Conservation (phyloP, 2,113 vertebrate species). For the Oryzias curvinotus region DNA sequence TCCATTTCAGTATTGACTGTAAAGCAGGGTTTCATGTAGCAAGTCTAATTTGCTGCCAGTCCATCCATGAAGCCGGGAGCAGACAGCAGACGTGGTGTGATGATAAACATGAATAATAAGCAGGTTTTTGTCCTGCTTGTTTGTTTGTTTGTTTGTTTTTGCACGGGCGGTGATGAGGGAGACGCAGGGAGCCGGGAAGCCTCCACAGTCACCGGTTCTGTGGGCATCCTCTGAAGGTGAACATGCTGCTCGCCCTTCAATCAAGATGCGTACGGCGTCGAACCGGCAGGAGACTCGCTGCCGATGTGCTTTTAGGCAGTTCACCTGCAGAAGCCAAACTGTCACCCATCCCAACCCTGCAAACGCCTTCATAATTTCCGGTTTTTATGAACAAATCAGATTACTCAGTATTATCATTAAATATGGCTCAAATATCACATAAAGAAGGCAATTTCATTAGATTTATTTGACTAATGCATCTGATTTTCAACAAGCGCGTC, state of each 20-base stretch:
- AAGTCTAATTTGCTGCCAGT: slow-evolving; percentile 63
- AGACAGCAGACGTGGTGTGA: slow-evolving; percentile 67
- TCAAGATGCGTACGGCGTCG: slow-evolving; percentile 31
- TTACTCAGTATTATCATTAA: background rate
- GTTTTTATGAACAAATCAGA: slow-evolving; percentile 7
- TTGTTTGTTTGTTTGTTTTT: slow-evolving; percentile 8
- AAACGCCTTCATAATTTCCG: background rate
- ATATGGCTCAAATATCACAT: background rate
- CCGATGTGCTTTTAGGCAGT: slow-evolving; percentile 31
- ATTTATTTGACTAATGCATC: slow-evolving; percentile 2
- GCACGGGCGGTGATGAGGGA: slow-evolving; percentile 37
- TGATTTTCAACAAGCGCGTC: slow-evolving; percentile 1
- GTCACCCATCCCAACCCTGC: background rate
- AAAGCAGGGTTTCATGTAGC: slow-evolving; percentile 62
- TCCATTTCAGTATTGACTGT: slow-evolving; percentile 64
- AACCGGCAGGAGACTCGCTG: slow-evolving; percentile 33
- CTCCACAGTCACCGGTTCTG: slow-evolving; percentile 35
- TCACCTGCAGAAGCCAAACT: background rate
- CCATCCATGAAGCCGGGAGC: slow-evolving; percentile 63
- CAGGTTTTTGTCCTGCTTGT: background rate
- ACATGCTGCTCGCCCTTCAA: slow-evolving; percentile 41
- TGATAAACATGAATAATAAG: slow-evolving; percentile 73
- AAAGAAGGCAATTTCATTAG: background rate
- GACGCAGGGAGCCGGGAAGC: slow-evolving; percentile 15
- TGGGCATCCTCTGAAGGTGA: slow-evolving; percentile 47